These are phyloP conservation scores for Corydoras maculifer DNA, from an alignment of 2,113 vertebrate species.

Conservation along the genomic window DNA sequence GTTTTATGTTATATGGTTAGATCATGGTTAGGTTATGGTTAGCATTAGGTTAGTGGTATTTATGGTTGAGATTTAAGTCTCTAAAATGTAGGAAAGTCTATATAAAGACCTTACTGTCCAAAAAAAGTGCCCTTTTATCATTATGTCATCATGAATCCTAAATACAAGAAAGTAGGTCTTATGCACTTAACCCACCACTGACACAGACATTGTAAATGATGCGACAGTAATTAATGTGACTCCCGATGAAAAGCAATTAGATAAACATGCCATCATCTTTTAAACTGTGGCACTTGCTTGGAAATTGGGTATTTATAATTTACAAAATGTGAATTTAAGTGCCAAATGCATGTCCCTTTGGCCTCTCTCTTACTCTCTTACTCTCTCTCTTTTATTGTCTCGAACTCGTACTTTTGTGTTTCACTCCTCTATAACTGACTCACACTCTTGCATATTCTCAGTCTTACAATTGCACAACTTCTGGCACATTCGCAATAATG, in stretches of 20 bases:
- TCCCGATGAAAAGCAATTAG: constrained; percentile 27
- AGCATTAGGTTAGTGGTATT: no score
- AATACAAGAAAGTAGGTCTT: no score
- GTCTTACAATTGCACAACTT: constrained; percentile 17
- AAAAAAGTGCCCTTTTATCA: no score
- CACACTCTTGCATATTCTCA: constrained; percentile 2
- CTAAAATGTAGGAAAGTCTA: no score
- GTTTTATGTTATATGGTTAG: no score
- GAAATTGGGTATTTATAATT: constrained; percentile 17
- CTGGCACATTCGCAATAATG: constrained; percentile 15
- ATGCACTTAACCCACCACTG: constrained; percentile 5
- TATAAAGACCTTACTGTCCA: no score
- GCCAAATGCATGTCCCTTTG: constrained; percentile 26
- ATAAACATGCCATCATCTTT: constrained; percentile 24
- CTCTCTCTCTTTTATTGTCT: background rate
- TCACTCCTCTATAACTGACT: constrained; percentile 19
- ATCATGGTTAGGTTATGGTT: no score
- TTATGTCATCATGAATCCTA: no score
- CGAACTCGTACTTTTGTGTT: constrained; percentile 18
- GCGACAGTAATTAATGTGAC: constrained; percentile 24
- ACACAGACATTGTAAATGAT: constrained; percentile 21
- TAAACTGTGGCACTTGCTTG: constrained; percentile 21
- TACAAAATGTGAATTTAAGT: constrained; percentile 35
- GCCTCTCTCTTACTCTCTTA: constrained; percentile 20
- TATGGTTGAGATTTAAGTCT: no score